Evolutionary conservation across 2,888 invertebrate species (phyloP).

Genomic region (Trisateles emortualis): DNA sequence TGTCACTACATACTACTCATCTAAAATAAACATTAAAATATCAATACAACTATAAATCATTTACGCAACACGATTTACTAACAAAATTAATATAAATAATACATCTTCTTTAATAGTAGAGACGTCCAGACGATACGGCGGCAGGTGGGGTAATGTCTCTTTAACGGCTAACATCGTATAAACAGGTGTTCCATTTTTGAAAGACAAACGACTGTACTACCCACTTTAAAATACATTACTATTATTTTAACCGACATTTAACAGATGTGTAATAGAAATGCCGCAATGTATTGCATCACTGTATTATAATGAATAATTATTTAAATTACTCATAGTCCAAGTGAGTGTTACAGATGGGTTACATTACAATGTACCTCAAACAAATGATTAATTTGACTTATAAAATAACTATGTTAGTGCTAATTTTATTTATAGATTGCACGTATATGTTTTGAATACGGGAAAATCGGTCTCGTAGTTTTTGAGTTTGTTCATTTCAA

Average conservation of each 20-base stretch:
- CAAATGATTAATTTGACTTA: constrained; percentile 27
- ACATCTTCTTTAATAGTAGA: constrained; percentile 2
- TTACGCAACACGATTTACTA: background rate
- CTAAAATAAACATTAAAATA: constrained; percentile 27
- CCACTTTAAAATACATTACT: constrained; percentile 1
- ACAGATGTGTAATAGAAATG: rapidly evolving
- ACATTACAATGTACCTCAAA: constrained; percentile 40
- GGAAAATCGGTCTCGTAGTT: no score
- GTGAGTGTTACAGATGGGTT: constrained; percentile 18
- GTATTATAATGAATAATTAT: background rate
- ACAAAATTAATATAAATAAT: background rate
- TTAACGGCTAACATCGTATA: constrained; percentile 16
- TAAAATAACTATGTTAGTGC: constrained; percentile 24
- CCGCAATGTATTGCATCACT: constrained; percentile 9
- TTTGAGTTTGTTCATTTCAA: no score
- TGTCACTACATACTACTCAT: background rate
- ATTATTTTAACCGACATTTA: background rate
- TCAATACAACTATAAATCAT: constrained; percentile 28
- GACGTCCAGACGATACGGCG: constrained; percentile 37
- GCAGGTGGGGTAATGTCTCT: constrained; percentile 41
- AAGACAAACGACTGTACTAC: background rate
- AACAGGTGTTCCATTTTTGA: constrained; percentile 33
- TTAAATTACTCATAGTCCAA: constrained; percentile 16
- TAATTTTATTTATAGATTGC: constrained; percentile 28
- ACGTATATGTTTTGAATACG: no score